These are phyloP conservation scores for Manacus vitellinus DNA, from an alignment of 2,113 vertebrate genomes.

Conservation along the genomic window DNA sequence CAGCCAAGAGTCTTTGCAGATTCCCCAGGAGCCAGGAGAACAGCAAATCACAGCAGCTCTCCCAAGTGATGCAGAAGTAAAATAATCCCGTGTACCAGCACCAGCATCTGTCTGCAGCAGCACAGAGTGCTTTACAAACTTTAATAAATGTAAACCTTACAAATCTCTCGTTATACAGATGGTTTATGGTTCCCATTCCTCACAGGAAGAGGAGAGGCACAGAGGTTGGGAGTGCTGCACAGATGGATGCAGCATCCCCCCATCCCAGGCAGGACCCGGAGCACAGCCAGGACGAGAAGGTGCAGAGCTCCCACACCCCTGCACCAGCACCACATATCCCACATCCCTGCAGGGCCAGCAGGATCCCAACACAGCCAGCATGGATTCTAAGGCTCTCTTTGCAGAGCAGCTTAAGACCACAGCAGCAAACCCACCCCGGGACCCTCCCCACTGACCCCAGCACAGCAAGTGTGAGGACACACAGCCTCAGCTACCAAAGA, in stretches of 20 bases:
- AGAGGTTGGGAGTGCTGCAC: background rate
- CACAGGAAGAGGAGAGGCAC: background rate
- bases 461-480: background rate
- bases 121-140: background rate
- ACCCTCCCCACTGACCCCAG: background rate
- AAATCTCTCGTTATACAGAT: background rate
- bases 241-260: background rate
- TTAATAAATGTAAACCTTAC: background rate
- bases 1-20: background rate
- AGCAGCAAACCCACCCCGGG: accelerated
- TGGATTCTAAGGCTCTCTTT: accelerated
- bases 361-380: background rate
- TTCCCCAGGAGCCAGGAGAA: background rate
- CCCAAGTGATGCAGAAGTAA: background rate
- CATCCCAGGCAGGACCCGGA: accelerated
- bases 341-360: background rate
- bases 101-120: background rate
- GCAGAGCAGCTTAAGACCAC: background rate
- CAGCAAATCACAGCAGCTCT: conserved; percentile 27
- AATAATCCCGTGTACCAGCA: background rate
- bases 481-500: background rate
- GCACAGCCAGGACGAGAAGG: accelerated
- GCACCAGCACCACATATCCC: accelerated
- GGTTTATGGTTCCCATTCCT: background rate
- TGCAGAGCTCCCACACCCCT: background rate